phyloP scores from a whole-genome alignment of 1,140 invertebrate species.

The Ceratosolen solmsi region DNA sequence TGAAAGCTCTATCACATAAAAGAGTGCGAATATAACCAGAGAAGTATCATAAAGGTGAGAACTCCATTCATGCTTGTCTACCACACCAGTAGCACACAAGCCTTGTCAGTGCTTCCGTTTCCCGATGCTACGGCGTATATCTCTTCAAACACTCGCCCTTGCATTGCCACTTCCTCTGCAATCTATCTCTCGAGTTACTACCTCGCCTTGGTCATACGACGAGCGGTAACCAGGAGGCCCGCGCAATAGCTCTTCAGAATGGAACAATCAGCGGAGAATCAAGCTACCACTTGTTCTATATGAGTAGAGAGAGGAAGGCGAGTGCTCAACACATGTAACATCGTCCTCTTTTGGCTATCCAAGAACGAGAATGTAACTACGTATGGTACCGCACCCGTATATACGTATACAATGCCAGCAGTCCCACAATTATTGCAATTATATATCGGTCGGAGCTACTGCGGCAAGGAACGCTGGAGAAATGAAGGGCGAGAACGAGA shows the following conservation, averaged over 20 bases:
- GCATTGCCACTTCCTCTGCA: background rate
- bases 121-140: background rate
- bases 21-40: too few relatives aligned
- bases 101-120: background rate
- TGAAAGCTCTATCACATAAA: too few relatives aligned
- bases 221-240: background rate
- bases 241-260: constrained; percentile 63
- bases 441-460: constrained; percentile 61
- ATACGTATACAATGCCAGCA: constrained; percentile 62
- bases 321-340: constrained; percentile 45
- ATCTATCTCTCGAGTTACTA: constrained; percentile 9
- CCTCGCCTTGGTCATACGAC: background rate
- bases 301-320: constrained; percentile 57
- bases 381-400: constrained; percentile 52
- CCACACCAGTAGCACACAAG: background rate
- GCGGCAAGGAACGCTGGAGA: constrained; percentile 49
- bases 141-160: background rate
- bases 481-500: background rate
- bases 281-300: constrained; percentile 73
- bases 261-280: constrained; percentile 74
- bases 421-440: constrained; percentile 72
- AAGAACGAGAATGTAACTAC: constrained; percentile 38
- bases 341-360: constrained; percentile 56
- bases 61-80: background rate
- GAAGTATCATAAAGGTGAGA: background rate